phyloP scores from a whole-genome alignment of 1,140 invertebrate genomes.

The Drosophila athabasca region DNA sequence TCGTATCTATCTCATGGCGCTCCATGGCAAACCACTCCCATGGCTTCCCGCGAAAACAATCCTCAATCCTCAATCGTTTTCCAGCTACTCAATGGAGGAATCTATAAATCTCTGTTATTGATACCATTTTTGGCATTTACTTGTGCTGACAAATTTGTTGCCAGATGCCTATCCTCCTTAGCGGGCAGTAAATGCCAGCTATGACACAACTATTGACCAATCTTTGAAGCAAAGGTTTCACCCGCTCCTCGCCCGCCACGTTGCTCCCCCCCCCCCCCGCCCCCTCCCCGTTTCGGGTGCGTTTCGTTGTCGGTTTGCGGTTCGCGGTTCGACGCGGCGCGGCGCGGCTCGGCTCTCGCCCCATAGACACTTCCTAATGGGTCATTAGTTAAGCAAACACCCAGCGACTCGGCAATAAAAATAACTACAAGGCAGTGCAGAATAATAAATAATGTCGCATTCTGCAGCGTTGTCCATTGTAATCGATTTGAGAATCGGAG shows the following conservation, averaged over 20 bases:
- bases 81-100: conserved; percentile 17
- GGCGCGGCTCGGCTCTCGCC: not conserved
- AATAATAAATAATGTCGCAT: conserved; percentile 49
- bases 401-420: conserved; percentile 1
- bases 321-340: not conserved
- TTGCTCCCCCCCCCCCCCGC: not conserved
- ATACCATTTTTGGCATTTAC: conserved; percentile 40
- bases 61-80: not conserved
- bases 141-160: conserved; percentile 47
- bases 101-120: conserved; percentile 46
- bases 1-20: too few species aligned
- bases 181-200: conserved; percentile 37
- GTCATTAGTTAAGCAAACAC: conserved; percentile 56
- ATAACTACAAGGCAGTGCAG: conserved; percentile 5
- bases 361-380: conserved; percentile 45
- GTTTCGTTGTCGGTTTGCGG: conserved; percentile 6
- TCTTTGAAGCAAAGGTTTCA: conserved; percentile 29
- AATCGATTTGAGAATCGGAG: conserved; percentile 49
- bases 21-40: too few species aligned
- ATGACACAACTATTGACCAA: conserved; percentile 44
- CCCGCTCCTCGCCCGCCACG: not conserved
- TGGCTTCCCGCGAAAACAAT: conserved; percentile 3
- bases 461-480: conserved; percentile 37
- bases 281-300: conserved; percentile 11
- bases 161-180: conserved; percentile 49